phyloP scores from a whole-genome alignment of 1,140 invertebrate species.

The Drosophila suzukii region DNA sequence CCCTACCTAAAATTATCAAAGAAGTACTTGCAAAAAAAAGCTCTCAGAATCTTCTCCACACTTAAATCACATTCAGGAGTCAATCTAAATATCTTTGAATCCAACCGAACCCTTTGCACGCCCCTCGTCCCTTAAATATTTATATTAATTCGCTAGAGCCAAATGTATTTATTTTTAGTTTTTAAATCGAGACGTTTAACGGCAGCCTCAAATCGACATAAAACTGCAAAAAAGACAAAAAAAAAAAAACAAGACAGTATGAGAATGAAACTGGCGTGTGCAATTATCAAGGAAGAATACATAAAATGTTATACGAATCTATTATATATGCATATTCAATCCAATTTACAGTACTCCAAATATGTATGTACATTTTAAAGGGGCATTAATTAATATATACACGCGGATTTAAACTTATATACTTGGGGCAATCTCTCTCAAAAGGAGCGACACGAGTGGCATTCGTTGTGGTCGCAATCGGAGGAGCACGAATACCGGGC shows the following conservation, averaged over 20 bases:
- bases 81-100: slow-evolving; percentile 54
- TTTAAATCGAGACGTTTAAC: slow-evolving; percentile 39
- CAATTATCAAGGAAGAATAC: slow-evolving; percentile 48
- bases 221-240: slow-evolving; percentile 35
- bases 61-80: slow-evolving; percentile 36
- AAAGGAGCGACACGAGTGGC: slow-evolving; percentile 39
- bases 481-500: slow-evolving; percentile 43
- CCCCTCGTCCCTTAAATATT: slow-evolving; percentile 19
- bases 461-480: slow-evolving; percentile 45
- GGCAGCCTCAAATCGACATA: slow-evolving; percentile 22
- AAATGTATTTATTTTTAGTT: slow-evolving; percentile 47
- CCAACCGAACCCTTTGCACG: slow-evolving; percentile 29
- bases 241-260: slow-evolving; percentile 24
- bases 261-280: slow-evolving; percentile 45
- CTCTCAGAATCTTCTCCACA: slow-evolving; percentile 41
- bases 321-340: slow-evolving; percentile 71
- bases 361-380: slow-evolving; percentile 70
- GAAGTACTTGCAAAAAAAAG: slow-evolving; percentile 30
- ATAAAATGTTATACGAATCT: slow-evolving; percentile 62
- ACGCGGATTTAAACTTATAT: slow-evolving; percentile 42
- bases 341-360: slow-evolving; percentile 51
- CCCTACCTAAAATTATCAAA: slow-evolving; percentile 20
- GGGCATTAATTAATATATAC: slow-evolving; percentile 55
- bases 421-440: slow-evolving; percentile 43
- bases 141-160: slow-evolving; percentile 21